Evolutionary conservation across 2,888 invertebrate species (phyloP).

Genomic region (Neocrepidodera transversa): DNA sequence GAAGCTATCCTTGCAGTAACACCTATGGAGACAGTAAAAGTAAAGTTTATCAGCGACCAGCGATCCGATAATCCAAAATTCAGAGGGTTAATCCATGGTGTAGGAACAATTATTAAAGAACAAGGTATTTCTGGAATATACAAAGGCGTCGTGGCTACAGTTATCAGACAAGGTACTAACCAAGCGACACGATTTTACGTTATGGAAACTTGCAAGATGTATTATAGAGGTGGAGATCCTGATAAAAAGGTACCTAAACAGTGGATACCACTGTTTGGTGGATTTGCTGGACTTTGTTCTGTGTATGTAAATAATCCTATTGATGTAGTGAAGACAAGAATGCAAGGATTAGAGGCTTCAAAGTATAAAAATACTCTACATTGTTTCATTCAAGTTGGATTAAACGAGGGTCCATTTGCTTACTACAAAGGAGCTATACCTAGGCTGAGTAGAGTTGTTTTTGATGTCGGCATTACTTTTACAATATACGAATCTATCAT

Average conservation of each 20-base stretch:
- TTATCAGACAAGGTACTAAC: conserved; percentile 12
- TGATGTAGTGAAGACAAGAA: conserved; percentile 98
- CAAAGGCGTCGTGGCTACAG: conserved; percentile 17
- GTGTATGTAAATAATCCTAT: conserved; percentile 99
- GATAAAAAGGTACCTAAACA: conserved; percentile 7
- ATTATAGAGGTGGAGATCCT: conserved; percentile 12
- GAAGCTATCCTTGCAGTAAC: conserved; percentile 98
- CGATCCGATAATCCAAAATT: conserved; percentile 87
- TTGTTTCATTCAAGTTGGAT: conserved; percentile 90
- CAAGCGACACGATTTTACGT: conserved; percentile 20
- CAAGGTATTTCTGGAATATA: conserved; percentile 65
- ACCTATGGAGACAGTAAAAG: conserved; percentile 99
- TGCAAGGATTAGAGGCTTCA: conserved; percentile 96
- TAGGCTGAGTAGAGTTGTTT: conserved; percentile 90
- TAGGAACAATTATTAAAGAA: conserved; percentile 80
- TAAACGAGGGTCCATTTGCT: conserved; percentile 91
- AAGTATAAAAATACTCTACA: conserved; percentile 95
- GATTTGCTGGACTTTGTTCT: conserved; percentile 74
- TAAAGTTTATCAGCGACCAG: conserved; percentile 99
- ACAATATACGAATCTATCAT: conserved; percentile 96
- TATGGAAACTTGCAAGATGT: conserved; percentile 14
- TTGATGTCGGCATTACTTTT: conserved; percentile 94
- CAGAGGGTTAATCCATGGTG: conserved; percentile 94
- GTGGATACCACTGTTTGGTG: conserved; percentile 5
- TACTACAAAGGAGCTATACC: conserved; percentile 99